Evolutionary conservation across 53 echinoderm and acorn worm species (phyloP).

Genomic region (Echinarachnius parma): DNA sequence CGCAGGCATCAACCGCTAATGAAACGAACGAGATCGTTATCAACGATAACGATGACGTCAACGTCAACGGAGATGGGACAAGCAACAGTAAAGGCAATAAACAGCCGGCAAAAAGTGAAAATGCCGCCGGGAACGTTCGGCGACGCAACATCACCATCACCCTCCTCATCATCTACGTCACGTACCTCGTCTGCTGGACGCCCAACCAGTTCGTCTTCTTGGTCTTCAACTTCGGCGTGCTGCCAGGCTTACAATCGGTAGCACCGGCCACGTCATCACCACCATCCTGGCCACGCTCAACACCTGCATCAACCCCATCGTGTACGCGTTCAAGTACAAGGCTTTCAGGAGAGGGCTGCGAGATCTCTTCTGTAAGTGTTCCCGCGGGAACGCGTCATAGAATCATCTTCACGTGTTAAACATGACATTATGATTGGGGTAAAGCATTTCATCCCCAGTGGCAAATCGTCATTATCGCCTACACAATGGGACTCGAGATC

Average conservation of each 20-base stretch:
- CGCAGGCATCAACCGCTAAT: too few species aligned
- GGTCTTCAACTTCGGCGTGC: conserved; percentile 62
- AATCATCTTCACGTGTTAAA: too few species aligned
- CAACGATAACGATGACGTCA: too few species aligned
- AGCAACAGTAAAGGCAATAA: too few species aligned
- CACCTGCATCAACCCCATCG: conserved; percentile 60
- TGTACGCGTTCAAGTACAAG: conserved; percentile 60
- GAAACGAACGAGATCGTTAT: too few species aligned
- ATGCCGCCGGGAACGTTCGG: conserved; percentile 21
- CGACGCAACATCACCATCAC: conserved; percentile 70
- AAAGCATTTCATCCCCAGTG: too few species aligned
- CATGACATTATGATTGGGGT: too few species aligned
- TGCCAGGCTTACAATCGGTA: conserved; percentile 50
- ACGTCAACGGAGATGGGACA: too few species aligned
- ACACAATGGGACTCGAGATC: too few species aligned
- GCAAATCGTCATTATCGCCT: too few species aligned
- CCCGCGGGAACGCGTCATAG: too few species aligned
- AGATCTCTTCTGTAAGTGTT: neutral
- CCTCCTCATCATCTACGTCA: conserved; percentile 58
- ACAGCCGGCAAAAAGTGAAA: too few species aligned
- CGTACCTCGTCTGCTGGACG: conserved; percentile 72
- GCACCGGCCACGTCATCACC: conserved; percentile 60
- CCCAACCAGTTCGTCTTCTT: conserved; percentile 74
- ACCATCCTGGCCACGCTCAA: conserved; percentile 58
- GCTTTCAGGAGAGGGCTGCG: conserved; percentile 48